Percentiles rank a stretch among this genome's conserved stretches.
These are phyloP conservation scores for Tetropium fuscum DNA, from an alignment of 2,888 invertebrate genomes.

Conservation along the genomic window DNA sequence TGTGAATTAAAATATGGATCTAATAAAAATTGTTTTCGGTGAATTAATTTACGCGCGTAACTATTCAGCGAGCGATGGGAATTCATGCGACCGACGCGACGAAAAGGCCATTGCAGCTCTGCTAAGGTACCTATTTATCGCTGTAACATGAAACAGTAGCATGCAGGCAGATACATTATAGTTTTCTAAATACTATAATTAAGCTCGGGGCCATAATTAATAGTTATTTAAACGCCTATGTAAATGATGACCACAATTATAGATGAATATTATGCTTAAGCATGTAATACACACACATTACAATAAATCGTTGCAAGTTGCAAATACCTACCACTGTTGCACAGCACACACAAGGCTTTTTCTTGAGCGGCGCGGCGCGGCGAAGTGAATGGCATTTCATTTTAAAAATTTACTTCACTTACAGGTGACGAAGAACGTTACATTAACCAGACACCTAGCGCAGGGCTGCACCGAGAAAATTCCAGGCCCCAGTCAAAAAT, in stretches of 20 bases:
- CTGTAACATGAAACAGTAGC: no score
- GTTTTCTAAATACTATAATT: conserved; percentile 5
- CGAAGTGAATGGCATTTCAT: conserved; percentile 46
- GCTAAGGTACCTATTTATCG: no score
- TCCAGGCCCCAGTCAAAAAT: no score
- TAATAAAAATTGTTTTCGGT: no score
- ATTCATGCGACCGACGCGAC: no score
- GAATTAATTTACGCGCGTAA: no score
- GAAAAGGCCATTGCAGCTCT: no score
- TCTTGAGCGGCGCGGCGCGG: no score
- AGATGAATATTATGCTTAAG: conserved; percentile 16
- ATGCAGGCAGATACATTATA: not conserved
- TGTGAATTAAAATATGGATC: no score
- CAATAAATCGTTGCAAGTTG: conserved; percentile 39
- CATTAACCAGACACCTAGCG: conserved; percentile 5
- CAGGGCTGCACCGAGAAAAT: conserved; percentile 5
- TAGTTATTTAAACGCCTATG: conserved; percentile 6
- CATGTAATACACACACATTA: conserved; percentile 17
- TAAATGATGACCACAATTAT: not conserved
- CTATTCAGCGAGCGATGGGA: no score
- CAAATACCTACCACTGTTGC: conserved; percentile 44
- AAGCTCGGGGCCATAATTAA: not conserved
- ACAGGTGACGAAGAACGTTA: conserved; percentile 21
- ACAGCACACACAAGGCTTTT: conserved; percentile 45
- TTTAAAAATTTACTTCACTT: conserved; percentile 45